Percentiles rank a stretch among this genome's conserved stretches.
Evolutionary conservation across 2,888 invertebrate genomes (phyloP).

Genomic region (Hypomecis atomaria): DNA sequence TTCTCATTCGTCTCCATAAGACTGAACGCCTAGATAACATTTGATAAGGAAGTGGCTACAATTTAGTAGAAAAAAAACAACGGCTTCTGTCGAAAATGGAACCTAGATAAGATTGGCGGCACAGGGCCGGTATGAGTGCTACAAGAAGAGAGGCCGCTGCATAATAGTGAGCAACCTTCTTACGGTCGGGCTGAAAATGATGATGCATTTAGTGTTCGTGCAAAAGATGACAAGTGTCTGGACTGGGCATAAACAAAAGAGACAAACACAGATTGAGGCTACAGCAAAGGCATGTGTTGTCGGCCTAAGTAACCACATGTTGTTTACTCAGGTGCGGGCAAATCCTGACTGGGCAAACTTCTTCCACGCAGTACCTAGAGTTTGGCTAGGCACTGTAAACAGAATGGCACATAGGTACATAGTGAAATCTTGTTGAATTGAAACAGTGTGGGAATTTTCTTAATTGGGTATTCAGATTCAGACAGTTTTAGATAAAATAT

Average conservation of each 20-base stretch:
- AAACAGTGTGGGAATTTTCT: not conserved
- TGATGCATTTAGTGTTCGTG: not conserved
- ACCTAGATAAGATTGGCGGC: no score
- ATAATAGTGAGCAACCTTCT: no score
- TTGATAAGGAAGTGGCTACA: no score
- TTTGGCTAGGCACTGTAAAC: not conserved
- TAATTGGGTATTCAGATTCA: not conserved
- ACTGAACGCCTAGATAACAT: no score
- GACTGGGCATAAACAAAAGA: not conserved
- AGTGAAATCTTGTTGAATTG: not conserved
- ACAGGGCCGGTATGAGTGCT: no score
- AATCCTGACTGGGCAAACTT: conserved; percentile 2
- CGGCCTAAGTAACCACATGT: conserved; percentile 12
- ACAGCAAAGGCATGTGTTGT: conserved; percentile 10
- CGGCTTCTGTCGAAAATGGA: no score
- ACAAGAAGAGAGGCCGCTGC: no score
- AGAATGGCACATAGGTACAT: not conserved
- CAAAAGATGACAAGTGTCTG: not conserved
- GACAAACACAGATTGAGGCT: not conserved
- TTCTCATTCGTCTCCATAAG: no score
- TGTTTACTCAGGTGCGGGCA: conserved; percentile 19
- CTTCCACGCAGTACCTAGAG: not conserved
- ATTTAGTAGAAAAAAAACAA: no score
- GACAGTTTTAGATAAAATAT: not conserved
- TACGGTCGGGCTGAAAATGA: no score